Evolutionary conservation across 2,797 vertebrate species (phyloP), one percentile per base, ranked within the genome.

Genomic region (Cossypha polioptera): DNA sequence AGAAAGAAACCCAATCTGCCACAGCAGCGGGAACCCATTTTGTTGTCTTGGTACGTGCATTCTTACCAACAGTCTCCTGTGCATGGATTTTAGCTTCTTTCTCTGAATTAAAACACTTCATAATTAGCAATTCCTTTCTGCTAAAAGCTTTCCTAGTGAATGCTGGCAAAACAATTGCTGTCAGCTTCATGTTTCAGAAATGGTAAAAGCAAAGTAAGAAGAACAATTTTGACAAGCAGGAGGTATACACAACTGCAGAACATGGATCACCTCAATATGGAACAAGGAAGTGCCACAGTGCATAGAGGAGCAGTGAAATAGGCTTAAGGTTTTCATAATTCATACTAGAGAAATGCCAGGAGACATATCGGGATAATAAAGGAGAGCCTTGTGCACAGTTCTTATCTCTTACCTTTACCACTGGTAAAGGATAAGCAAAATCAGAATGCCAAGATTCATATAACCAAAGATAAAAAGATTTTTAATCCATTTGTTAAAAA

Each of bases 101-200:
- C 38, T 72, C 61, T 53, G 36, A 92, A 72, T 47, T 40, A 43
- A 77, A 92, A 26, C 22, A 40, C 13, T 58, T 73, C 40, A n/a
- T 42, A 74, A 69, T 31, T 18, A 59, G 31, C 42, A 83, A 71
- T 24, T 77, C n/a, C 21, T 31, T 86, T 63, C 25, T 48, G 35
- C 53, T 85, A 72, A 84, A 92, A 81, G 54, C 22, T 63, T 83
- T 86, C 40, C n/a, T 47, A 73, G 13, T 9, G 12, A 88, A 76
- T 4, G 66, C 13, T 16, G 17, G 28, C 76, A 86, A 88, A 73
- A 58, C 13, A 82, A 68, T 3, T 69, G 35, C 47, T 51, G 19
- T 26, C 33, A 48, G 31, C n/a, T 80, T 53, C 31, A 18, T 4
- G 21, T 57, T 79, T 74, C 73, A 90, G 68, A 92, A 75, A 54